Conservation (phyloP, 2,797 vertebrate species). For the Acipenser ruthenus region DNA sequence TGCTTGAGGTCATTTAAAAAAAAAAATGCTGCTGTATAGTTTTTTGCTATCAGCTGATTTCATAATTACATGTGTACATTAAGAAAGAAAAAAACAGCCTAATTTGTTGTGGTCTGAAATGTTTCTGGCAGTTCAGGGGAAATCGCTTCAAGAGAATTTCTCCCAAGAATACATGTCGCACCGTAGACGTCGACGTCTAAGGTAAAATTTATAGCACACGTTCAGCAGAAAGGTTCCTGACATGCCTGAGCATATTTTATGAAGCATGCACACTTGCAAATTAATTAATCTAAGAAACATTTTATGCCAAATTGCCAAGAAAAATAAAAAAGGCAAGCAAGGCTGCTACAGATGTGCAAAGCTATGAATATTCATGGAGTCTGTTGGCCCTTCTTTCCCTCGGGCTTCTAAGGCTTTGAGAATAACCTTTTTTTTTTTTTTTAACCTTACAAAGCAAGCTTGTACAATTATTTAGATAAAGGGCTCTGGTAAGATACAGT, state of each 20-base stretch:
- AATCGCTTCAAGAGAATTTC: constrained; percentile 26
- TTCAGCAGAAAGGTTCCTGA: constrained; percentile 6
- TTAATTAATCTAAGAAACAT: constrained; percentile 5
- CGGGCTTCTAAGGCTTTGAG: constrained; percentile 63
- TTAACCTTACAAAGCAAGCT: constrained; percentile 66
- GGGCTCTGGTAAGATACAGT: constrained; percentile 57
- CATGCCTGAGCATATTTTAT: constrained; percentile 10
- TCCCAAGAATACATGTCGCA: constrained; percentile 28
- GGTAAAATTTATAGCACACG: constrained; percentile 21
- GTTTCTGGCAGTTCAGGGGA: constrained; percentile 39
- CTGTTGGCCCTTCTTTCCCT: constrained; percentile 65
- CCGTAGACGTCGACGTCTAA: constrained; percentile 17
- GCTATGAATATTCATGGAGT: constrained; percentile 86
- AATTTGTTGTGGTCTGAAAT: constrained; percentile 54
- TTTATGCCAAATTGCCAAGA: neutral
- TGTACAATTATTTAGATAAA: constrained; percentile 76
- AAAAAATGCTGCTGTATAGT: constrained; percentile 26
- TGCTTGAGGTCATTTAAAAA: constrained; percentile 7
- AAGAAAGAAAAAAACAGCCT: constrained; percentile 47
- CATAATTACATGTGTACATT: constrained; percentile 43
- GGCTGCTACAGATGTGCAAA: constrained; percentile 82
- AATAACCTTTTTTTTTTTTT: constrained; percentile 47
- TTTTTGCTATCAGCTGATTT: constrained; percentile 41
- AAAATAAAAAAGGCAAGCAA: constrained; percentile 49
- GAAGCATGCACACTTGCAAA: neutral